Base-by-base conservation (phyloP, 2,888 invertebrate species). In the Thera obeliscata region DNA sequence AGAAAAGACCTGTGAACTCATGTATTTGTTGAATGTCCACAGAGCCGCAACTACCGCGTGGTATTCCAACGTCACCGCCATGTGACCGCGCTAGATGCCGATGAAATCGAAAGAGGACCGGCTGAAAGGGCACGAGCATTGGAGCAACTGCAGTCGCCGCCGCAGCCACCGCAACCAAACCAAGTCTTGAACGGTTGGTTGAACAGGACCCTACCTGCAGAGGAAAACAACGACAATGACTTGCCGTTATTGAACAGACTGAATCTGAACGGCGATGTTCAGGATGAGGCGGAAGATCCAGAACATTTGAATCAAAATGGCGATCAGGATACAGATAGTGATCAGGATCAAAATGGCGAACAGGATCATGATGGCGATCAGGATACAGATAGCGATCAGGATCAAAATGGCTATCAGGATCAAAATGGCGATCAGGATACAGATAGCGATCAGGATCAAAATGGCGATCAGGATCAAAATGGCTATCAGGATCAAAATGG, bases 11-110 rank as follows among this genome's bases (percentile, higher is more conserved):
- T 38, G 38, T 38, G 38, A 38, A 38, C 38, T 38, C 5, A 38
- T 38, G 38, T 41, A 7, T 41, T 41, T 49, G 3, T 50, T 33
- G 6, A 33, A 52, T 33, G 22, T 9, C 9, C 7, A 59, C 58
- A 59, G 58, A 1, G 5, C 33, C 43, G 43, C 56, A 56, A 7
- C 7, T 63, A 63, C 41, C 56, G 62, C 38, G 56, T 63, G 3
- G 38, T 63, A 6, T 63, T 63, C 41, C 6, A 50, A 11, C 49
- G 56, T 12, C 55, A 12, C 41, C 56, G 33, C 46, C 3, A 7
- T 12, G 9, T 22, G 5, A n/a, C 48, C 6, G 48, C 22, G 38
- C 1, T 9, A 22, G 38, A 9, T 9, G 6, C 35, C 55, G 41
- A 41, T 2, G 6, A 41, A 4, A 41, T 7, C 7, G 41, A 41